Percentiles rank a stretch among this genome's conserved stretches.
Conservation (phyloP, 2,888 invertebrate genomes). For the Acanthosepion esculentum region DNA sequence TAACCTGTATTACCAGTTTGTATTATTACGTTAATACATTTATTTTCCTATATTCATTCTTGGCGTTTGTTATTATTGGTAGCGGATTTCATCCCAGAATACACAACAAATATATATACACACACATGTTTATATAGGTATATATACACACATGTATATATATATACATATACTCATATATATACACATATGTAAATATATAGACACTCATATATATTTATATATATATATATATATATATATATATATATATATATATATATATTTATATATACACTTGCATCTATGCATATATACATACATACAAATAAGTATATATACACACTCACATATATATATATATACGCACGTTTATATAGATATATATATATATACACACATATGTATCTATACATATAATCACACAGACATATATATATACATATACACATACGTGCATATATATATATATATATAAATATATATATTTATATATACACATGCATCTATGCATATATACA, state of each 20-base stretch:
- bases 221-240: not conserved
- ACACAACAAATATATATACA: not conserved
- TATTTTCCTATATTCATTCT: too few relatives aligned
- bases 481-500: not conserved
- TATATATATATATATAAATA: not conserved
- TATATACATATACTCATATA: too few relatives aligned
- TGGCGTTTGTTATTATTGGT: too few relatives aligned
- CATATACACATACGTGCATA: not conserved
- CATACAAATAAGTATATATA: too few relatives aligned
- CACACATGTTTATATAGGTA: too few relatives aligned
- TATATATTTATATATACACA: constrained; percentile 36
- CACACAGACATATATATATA: not conserved
- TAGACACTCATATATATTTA: not conserved
- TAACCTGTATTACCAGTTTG: too few relatives aligned
- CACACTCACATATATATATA: not conserved
- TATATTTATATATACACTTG: not conserved
- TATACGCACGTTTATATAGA: not conserved
- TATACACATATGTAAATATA: too few relatives aligned
- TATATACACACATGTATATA: too few relatives aligned
- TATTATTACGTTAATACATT: too few relatives aligned
- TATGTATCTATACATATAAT: not conserved
- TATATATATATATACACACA: not conserved
- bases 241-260: not conserved
- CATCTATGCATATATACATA: not conserved
- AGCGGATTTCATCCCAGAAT: too few relatives aligned